A percentile compares a stretch with the other conserved stretches of the same genome.
These are phyloP conservation scores for Ypsolopha sequella DNA, from an alignment of 2,888 invertebrate genomes.

Conservation along the genomic window DNA sequence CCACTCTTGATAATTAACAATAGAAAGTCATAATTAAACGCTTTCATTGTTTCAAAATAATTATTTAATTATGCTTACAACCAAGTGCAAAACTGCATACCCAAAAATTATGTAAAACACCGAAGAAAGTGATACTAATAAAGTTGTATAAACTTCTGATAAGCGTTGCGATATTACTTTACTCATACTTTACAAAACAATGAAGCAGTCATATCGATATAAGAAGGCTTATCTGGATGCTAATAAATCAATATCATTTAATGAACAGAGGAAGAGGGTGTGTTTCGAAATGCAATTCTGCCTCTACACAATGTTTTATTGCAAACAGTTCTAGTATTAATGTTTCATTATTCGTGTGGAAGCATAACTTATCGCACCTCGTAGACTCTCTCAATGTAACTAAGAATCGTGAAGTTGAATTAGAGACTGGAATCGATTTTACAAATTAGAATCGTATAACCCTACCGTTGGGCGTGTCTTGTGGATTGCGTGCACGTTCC, in stretches of 20 bases:
- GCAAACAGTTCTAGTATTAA: background rate
- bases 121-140: background rate
- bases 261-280: background rate
- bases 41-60: slow-evolving; percentile 19
- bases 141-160: background rate
- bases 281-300: background rate
- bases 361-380: background rate
- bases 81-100: background rate
- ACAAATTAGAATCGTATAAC: slow-evolving; percentile 16
- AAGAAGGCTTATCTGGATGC: background rate
- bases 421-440: slow-evolving; percentile 20
- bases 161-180: background rate
- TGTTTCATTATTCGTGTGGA: background rate
- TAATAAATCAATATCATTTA: slow-evolving; percentile 3
- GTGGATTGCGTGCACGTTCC: slow-evolving; percentile 44
- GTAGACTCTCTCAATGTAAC: background rate
- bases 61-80: background rate
- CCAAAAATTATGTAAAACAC: background rate
- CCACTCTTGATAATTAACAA: slow-evolving; percentile 12
- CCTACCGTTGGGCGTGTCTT: slow-evolving; percentile 16
- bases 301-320: background rate
- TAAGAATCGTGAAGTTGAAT: background rate
- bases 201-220: background rate
- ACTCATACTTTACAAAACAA: no score
- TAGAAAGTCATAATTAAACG: slow-evolving; percentile 30